phyloP scores from a whole-genome alignment of 2,797 vertebrate genomes.

The Acipenser oxyrinchus region DNA sequence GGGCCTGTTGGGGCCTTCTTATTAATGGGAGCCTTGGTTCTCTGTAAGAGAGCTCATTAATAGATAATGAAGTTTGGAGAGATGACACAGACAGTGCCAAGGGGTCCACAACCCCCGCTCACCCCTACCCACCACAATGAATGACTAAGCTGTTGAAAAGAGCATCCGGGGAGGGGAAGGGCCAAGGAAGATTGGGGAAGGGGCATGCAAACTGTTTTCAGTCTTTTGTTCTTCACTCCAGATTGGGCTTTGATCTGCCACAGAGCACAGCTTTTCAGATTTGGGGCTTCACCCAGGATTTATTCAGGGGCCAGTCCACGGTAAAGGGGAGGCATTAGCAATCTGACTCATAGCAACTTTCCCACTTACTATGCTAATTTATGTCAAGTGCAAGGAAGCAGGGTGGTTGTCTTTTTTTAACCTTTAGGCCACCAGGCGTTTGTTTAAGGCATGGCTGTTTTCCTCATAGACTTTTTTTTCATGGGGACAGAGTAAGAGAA shows the following conservation, averaged over 20 bases:
- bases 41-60: constrained; percentile 28
- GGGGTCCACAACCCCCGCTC: constrained; percentile 36
- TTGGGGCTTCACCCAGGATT: background rate
- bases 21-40: constrained; percentile 22
- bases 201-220: constrained; percentile 14
- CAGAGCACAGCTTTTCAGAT: constrained; percentile 12
- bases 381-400: constrained; percentile 45
- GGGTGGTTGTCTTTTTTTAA: constrained; percentile 20
- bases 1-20: constrained; percentile 13
- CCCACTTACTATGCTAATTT: constrained; percentile 40
- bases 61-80: constrained; percentile 26
- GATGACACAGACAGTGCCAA: constrained; percentile 19
- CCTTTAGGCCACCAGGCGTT: constrained; percentile 18
- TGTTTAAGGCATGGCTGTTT: constrained; percentile 14
- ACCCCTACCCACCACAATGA: constrained; percentile 52
- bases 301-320: constrained; percentile 1
- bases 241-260: constrained; percentile 52
- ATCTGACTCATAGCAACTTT: constrained; percentile 22
- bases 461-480: constrained; percentile 18
- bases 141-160: constrained; percentile 18
- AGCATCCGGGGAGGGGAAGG: constrained; percentile 24
- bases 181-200: constrained; percentile 16
- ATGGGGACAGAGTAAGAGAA: constrained; percentile 38
- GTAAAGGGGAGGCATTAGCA: constrained; percentile 17
- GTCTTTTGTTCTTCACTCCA: constrained; percentile 18